Conservation (phyloP, 2,113 vertebrate species). For the Pantherophis guttatus region DNA sequence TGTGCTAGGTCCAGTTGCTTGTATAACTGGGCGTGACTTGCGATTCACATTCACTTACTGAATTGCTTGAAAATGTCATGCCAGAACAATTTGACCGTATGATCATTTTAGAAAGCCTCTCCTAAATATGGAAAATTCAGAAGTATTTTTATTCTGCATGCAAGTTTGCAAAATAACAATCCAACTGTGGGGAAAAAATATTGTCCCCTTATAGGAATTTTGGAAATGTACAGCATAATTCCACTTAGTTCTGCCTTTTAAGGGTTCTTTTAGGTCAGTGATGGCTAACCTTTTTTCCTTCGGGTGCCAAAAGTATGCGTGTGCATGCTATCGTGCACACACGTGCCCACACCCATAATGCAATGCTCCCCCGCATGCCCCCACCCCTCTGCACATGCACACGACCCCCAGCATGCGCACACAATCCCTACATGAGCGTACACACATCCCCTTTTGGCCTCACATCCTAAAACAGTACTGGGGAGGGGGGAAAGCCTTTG, state of each 20-base stretch:
- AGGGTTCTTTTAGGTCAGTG: not conserved
- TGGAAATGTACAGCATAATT: not conserved
- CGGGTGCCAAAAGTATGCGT: too few relatives aligned
- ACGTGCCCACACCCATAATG: too few relatives aligned
- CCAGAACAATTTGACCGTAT: not conserved
- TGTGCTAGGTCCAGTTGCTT: constrained; percentile 3
- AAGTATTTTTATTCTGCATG: not conserved
- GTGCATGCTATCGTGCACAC: too few relatives aligned
- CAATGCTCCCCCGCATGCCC: too few relatives aligned
- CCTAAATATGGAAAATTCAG: not conserved
- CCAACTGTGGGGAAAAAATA: not conserved
- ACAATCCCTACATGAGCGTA: too few relatives aligned
- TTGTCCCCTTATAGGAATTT: not conserved
- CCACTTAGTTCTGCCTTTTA: not conserved
- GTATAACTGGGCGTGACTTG: not conserved
- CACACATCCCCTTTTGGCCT: too few relatives aligned
- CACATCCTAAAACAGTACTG: too few relatives aligned
- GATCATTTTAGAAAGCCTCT: not conserved
- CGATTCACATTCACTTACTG: constrained; percentile 18
- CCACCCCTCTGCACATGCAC: too few relatives aligned
- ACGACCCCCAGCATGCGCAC: too few relatives aligned
- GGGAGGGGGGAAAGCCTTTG: too few relatives aligned
- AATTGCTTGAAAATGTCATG: not conserved
- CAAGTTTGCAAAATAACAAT: not conserved
- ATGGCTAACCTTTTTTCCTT: too few relatives aligned